A percentile compares a stretch with the other conserved stretches of the same genome.
phyloP scores from a whole-genome alignment of 2,797 vertebrate species.

The Rhincodon typus region DNA sequence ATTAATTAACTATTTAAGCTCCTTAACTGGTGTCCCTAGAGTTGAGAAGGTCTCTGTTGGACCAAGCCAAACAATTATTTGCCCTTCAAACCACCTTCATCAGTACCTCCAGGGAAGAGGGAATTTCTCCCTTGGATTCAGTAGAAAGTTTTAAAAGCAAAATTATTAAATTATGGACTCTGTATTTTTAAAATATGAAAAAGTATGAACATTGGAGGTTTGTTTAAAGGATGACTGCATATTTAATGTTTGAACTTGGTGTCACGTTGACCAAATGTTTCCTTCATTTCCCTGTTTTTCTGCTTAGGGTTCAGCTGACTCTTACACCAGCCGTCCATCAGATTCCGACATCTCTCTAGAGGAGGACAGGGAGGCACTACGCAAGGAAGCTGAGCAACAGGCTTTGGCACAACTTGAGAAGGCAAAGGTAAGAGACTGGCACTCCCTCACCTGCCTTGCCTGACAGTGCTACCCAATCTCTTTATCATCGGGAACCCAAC shows the following conservation, averaged over 20 bases:
- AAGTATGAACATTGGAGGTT: not conserved
- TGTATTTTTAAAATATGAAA: not conserved
- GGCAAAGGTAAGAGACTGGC: conserved; percentile 73
- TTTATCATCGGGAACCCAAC: too few relatives aligned
- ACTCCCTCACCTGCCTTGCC: not conserved
- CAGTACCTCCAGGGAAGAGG: too few relatives aligned
- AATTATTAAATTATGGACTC: not conserved
- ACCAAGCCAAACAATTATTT: too few relatives aligned
- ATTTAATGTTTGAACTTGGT: not conserved
- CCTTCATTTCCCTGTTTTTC: conserved; percentile 33
- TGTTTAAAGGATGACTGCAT: not conserved
- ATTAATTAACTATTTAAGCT: too few relatives aligned
- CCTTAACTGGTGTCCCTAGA: too few relatives aligned
- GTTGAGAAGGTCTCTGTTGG: too few relatives aligned
- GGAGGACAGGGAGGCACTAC: conserved; percentile 88
- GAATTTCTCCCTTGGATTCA: too few relatives aligned
- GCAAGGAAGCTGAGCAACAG: conserved; percentile 90
- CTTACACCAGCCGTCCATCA: conserved; percentile 91
- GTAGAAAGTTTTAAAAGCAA: not conserved
- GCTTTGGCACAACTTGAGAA: conserved; percentile 94
- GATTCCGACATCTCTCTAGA: conserved; percentile 95
- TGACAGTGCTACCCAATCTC: too few relatives aligned
- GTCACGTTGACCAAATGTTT: too few relatives aligned
- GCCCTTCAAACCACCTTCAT: too few relatives aligned
- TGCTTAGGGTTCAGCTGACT: conserved; percentile 88